Evolutionary conservation across 2,113 vertebrate genomes (phyloP).

Genomic region (human (Homo sapiens)): GRCh38 chr16:63884001-63884500

Average conservation of each 20-base stretch:
- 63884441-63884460: background rate
- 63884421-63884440: background rate
- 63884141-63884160: background rate
- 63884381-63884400: background rate
- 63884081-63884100: background rate
- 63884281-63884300: background rate
- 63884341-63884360: background rate
- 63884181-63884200: background rate
- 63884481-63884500: background rate
- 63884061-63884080: background rate
- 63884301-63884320: background rate
- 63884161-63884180: background rate
- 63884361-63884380: background rate
- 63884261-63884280: background rate
- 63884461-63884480: background rate
- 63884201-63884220: background rate
- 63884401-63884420: background rate
- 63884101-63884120: background rate
- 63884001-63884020: background rate
- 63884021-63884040: background rate
- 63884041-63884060: background rate
- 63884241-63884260: background rate
- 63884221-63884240: background rate
- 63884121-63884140: too few species aligned
- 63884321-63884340: background rate